Evolutionary conservation across 2,797 vertebrate genomes (phyloP).

Genomic region (Percopsis omiscomaycus): DNA sequence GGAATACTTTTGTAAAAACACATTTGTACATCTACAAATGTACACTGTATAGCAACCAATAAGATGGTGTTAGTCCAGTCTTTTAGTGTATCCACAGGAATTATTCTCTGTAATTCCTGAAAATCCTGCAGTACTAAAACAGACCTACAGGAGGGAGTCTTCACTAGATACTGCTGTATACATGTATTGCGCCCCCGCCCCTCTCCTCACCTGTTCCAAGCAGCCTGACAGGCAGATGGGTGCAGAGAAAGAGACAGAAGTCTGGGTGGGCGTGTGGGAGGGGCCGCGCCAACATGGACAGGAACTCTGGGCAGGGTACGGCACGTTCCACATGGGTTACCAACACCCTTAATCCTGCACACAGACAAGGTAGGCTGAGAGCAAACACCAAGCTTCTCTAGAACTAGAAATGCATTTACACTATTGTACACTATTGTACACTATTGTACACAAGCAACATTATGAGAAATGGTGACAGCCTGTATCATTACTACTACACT

Average conservation of each 20-base stretch:
- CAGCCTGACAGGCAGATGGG: slow-evolving; percentile 67
- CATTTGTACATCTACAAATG: too few species aligned
- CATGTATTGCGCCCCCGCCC: not conserved
- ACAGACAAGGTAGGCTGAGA: not conserved
- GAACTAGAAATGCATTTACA: too few species aligned
- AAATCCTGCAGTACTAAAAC: not conserved
- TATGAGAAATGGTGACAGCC: too few species aligned
- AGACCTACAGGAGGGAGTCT: not conserved
- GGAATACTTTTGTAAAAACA: too few species aligned
- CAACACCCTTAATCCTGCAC: slow-evolving; percentile 76
- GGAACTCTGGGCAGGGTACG: slow-evolving; percentile 55
- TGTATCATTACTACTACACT: too few species aligned
- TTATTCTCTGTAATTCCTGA: not conserved
- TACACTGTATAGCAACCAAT: too few species aligned
- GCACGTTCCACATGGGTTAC: slow-evolving; percentile 75
- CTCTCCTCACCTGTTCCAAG: slow-evolving; percentile 71
- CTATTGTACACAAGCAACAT: too few species aligned
- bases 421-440: too few species aligned
- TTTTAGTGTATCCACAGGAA: too few species aligned
- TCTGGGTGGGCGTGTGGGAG: slow-evolving; percentile 50
- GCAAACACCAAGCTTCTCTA: too few species aligned
- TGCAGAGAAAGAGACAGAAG: slow-evolving; percentile 80
- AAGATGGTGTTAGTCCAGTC: too few species aligned
- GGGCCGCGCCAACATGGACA: slow-evolving; percentile 60
- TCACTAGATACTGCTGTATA: not conserved